These are phyloP conservation scores for Rhinichthys klamathensis DNA, from an alignment of 2,113 vertebrate genomes.

Conservation along the genomic window DNA sequence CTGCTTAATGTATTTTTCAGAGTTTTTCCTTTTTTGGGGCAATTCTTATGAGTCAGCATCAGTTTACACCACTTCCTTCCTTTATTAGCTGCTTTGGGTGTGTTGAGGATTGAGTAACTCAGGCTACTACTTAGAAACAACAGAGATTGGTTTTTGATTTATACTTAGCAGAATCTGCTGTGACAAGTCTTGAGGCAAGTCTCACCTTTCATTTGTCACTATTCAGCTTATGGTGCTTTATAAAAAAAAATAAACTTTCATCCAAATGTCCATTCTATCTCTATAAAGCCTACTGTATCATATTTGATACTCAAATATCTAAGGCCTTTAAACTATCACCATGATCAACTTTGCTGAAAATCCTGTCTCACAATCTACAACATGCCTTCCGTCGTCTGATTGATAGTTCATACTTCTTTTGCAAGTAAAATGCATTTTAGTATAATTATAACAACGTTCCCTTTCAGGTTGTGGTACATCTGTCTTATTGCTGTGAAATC, in stretches of 20 bases:
- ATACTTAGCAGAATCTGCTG: not conserved
- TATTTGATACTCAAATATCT: not conserved
- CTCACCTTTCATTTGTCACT: not conserved
- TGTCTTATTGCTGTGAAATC: too few species aligned
- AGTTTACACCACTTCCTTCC: conserved; percentile 59
- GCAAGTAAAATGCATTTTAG: too few species aligned
- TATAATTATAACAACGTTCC: too few species aligned
- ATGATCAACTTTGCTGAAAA: too few species aligned
- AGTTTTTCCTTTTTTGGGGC: conserved; percentile 21
- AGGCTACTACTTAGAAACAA: conserved; percentile 37
- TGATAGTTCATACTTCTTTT: too few species aligned
- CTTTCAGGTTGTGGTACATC: too few species aligned
- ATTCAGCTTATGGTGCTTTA: not conserved
- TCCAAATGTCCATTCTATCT: not conserved
- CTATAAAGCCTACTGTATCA: not conserved
- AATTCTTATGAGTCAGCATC: conserved; percentile 12
- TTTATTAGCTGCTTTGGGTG: conserved; percentile 46
- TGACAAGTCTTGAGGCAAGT: not conserved
- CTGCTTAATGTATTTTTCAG: not conserved
- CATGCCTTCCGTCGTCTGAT: too few species aligned
- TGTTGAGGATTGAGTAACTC: conserved; percentile 51
- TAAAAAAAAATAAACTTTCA: not conserved
- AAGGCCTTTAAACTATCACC: too few species aligned
- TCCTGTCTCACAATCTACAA: too few species aligned
- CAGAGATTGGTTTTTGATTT: conserved; percentile 50